Evolutionary conservation across 2,888 invertebrate genomes (phyloP).

Genomic region (Erebia palarica): DNA sequence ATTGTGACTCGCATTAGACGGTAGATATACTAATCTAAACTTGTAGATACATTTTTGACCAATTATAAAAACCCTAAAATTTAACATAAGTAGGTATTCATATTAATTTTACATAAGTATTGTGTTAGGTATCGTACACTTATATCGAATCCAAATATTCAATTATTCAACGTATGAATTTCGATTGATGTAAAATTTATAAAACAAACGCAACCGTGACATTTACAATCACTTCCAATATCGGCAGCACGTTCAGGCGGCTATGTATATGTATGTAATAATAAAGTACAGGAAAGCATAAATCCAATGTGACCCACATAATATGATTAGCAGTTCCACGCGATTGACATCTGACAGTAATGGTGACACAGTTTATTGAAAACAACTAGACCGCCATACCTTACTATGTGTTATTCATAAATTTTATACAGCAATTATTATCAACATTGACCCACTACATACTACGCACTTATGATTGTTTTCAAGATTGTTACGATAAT

Average conservation of each 20-base stretch:
- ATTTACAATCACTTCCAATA: constrained; percentile 34
- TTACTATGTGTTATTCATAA: constrained; percentile 34
- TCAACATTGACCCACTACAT: constrained; percentile 44
- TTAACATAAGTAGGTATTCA: no score
- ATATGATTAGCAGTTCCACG: constrained; percentile 39
- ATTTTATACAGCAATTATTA: constrained; percentile 36
- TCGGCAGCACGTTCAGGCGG: constrained; percentile 6
- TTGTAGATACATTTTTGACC: no score
- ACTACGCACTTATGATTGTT: constrained; percentile 22
- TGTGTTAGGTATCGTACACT: no score
- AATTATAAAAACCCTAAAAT: no score
- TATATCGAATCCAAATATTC: no score
- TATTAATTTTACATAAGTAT: no score
- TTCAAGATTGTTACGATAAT: constrained; percentile 7
- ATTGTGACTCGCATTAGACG: no score
- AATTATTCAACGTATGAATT: constrained; percentile 1
- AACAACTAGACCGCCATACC: constrained; percentile 21
- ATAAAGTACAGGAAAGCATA: constrained; percentile 26
- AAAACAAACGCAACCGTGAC: constrained; percentile 36
- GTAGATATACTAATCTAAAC: no score
- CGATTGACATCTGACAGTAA: constrained; percentile 34
- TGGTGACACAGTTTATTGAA: constrained; percentile 21
- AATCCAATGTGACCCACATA: constrained; percentile 44
- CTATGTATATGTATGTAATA: background rate
- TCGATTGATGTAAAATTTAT: constrained; percentile 28